A percentile compares a stretch with the other conserved stretches of the same genome.
These are phyloP conservation scores for Nezara viridula DNA, from an alignment of 2,888 invertebrate genomes.

Conservation along the genomic window DNA sequence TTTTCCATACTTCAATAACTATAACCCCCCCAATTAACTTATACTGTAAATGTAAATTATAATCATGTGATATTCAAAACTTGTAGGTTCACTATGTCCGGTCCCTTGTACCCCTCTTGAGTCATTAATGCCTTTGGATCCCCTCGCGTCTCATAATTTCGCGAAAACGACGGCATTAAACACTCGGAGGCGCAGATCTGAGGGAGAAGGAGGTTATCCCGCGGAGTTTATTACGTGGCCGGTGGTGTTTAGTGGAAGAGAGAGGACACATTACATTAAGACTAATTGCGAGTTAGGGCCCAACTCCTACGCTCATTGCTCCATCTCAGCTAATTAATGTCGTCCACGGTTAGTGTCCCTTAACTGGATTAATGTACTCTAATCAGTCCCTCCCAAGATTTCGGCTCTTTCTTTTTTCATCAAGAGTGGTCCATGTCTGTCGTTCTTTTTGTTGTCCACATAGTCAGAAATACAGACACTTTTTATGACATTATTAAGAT, in stretches of 20 bases:
- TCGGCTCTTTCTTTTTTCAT: neutral
- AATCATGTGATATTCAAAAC: too few relatives aligned
- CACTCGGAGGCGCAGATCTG: neutral
- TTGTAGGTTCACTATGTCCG: too few relatives aligned
- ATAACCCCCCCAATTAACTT: too few relatives aligned
- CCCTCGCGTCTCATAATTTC: neutral
- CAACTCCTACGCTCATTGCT: slow-evolving; percentile 31
- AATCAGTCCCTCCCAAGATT: neutral
- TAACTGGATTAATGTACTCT: slow-evolving; percentile 30
- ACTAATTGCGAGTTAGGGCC: neutral
- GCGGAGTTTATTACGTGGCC: neutral
- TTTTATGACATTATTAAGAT: too few relatives aligned
- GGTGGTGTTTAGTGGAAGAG: slow-evolving; percentile 1
- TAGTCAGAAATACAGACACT: too few relatives aligned
- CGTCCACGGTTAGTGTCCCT: neutral
- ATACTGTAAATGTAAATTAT: too few relatives aligned
- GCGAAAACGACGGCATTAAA: neutral
- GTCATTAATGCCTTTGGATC: neutral
- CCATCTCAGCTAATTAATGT: slow-evolving; percentile 26
- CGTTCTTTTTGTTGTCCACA: neutral
- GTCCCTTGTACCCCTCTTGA: too few relatives aligned
- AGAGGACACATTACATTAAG: slow-evolving; percentile 41
- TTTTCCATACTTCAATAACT: too few relatives aligned
- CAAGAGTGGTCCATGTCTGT: neutral
- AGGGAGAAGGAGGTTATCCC: neutral